These are phyloP conservation scores for Parnassius glacialis DNA, from an alignment of 2,888 invertebrate genomes.

Conservation along the genomic window DNA sequence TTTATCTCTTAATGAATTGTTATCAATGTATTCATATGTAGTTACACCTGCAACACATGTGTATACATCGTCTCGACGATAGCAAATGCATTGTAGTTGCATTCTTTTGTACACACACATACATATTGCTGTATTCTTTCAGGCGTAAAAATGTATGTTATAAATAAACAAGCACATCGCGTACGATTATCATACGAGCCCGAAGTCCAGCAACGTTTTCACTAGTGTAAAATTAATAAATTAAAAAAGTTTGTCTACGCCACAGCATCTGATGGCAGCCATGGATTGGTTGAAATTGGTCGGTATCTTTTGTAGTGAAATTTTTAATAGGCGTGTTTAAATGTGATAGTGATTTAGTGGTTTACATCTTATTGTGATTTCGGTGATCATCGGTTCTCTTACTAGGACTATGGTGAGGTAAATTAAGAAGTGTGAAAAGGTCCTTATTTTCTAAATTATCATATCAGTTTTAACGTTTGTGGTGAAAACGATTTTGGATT, in stretches of 20 bases:
- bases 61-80: not conserved
- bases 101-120: slow-evolving; percentile 35
- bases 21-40: not conserved
- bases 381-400: slow-evolving; percentile 13
- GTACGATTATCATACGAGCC: slow-evolving; percentile 74
- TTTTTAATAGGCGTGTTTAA: slow-evolving; percentile 28
- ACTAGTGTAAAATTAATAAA: slow-evolving; percentile 46
- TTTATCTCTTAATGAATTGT: not conserved
- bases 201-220: slow-evolving; percentile 64
- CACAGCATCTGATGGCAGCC: slow-evolving; percentile 51
- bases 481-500: not conserved
- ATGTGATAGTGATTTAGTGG: slow-evolving; percentile 44
- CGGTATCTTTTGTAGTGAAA: slow-evolving; percentile 56
- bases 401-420: slow-evolving; percentile 17
- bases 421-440: not conserved
- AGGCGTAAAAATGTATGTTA: slow-evolving; percentile 81
- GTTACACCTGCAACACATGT: not conserved
- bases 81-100: slow-evolving; percentile 11
- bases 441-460: no score
- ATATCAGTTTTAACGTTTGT: not conserved
- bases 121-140: slow-evolving; percentile 54
- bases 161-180: slow-evolving; percentile 70
- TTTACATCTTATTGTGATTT: slow-evolving; percentile 22
- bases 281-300: slow-evolving; percentile 81
- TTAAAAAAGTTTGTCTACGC: slow-evolving; percentile 36